Percentiles rank a stretch among this genome's conserved stretches.
phyloP scores from a whole-genome alignment of 2,888 invertebrate genomes.

The Arctia plantaginis region DNA sequence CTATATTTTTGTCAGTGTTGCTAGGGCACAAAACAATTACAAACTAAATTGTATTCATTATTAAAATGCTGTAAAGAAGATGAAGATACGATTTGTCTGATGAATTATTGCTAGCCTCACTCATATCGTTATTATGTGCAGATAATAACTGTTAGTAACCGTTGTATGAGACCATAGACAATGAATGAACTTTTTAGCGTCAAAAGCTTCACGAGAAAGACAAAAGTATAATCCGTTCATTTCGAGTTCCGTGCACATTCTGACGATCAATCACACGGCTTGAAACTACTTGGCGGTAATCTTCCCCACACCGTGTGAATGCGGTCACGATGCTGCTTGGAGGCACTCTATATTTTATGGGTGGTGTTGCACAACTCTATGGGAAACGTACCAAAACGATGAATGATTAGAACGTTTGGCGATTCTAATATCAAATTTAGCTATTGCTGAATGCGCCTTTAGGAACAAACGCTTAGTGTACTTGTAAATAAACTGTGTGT shows the following conservation, averaged over 20 bases:
- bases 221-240: slow-evolving; percentile 75
- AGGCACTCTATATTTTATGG: slow-evolving; percentile 75
- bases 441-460: slow-evolving; percentile 15
- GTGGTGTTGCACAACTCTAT: slow-evolving; percentile 71
- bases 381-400: slow-evolving; percentile 62
- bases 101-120: not conserved
- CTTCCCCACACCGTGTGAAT: slow-evolving; percentile 79
- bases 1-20: not conserved
- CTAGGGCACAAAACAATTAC: not conserved
- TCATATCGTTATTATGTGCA: not conserved
- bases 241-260: slow-evolving; percentile 68
- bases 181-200: slow-evolving; percentile 15
- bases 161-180: not conserved
- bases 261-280: slow-evolving; percentile 79
- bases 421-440: slow-evolving; percentile 46
- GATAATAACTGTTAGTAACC: not conserved
- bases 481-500: not conserved
- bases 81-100: not conserved
- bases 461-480: not conserved
- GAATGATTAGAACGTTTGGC: slow-evolving; percentile 50
- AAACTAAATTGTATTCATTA: not conserved
- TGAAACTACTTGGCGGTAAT: slow-evolving; percentile 75
- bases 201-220: slow-evolving; percentile 49
- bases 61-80: not conserved
- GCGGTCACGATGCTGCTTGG: slow-evolving; percentile 71